Base-by-base conservation (phyloP, 2,113 vertebrate species). In the Carettochelys insculpta region DNA sequence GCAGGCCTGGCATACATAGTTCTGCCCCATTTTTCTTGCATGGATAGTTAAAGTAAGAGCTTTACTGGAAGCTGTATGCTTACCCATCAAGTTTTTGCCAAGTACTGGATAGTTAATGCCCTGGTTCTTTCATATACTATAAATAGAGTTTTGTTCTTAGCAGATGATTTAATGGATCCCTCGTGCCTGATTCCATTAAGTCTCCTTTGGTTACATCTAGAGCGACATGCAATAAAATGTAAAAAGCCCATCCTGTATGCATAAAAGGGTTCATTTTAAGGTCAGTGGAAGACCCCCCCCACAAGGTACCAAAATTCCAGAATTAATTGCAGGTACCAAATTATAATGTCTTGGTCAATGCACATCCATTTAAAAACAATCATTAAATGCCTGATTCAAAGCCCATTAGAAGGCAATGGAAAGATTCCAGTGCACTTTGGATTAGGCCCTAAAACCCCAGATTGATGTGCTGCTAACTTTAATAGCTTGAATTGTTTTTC, bases 231-330 rank as follows among this genome's bases (percentile, higher is more conserved):
- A 88, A 88, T 80, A 91, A 82, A 88, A 87, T 88, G 11, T 77
- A 58, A 96, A 95, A 95, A 89, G 85, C 92, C 80, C 89, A 80
- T 91, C 54, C 90, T 54, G 27, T 87, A 45, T 61, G 68, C 76
- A 50, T 41, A 78, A 83, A 78, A 38, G 87, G 68, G 27, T 43
- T 68, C 75, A 68, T 76, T 83, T 38, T 82, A 76, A 71, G 25
- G 41, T 89, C 48, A 22, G 25, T 90, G 45, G 53, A 92, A 78
- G 22, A 61, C 85, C 89, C 51, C 78, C 80, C 84, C n/a, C n/a
- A n/a, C n/a, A 82, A 56, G 31, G 71, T 84, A 78, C 68, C 80
- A 77, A 31, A 90, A 3, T 78, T 92, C 22, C 61, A 86, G 51
- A 87, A 76, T 16, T 45, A 50, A 80, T 50, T 82, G 54, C 16